Percentiles rank a stretch among this genome's conserved stretches.
Evolutionary conservation across 2,113 vertebrate genomes (phyloP).

Genomic region (Raja brachyura): DNA sequence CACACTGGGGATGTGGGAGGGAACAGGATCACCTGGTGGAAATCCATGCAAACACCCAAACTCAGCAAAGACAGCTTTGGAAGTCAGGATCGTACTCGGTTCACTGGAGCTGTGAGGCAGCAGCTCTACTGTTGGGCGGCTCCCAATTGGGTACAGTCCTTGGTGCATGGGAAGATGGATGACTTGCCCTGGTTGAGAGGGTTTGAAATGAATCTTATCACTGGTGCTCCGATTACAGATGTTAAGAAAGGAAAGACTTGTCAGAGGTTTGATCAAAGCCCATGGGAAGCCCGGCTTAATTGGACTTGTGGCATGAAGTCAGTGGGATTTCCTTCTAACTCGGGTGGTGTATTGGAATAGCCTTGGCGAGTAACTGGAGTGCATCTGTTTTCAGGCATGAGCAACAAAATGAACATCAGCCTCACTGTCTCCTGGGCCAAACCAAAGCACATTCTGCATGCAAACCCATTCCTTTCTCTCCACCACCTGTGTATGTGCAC

Average conservation of each 20-base stretch:
- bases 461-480: neutral
- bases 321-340: neutral
- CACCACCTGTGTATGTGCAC: neutral
- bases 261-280: neutral
- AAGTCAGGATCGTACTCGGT: too few species aligned
- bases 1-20: too few species aligned
- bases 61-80: too few species aligned
- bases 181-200: neutral
- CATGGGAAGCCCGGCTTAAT: neutral
- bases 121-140: too few species aligned
- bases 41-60: too few species aligned
- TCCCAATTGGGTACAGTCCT: neutral
- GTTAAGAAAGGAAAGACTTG: neutral
- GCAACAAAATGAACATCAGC: too few species aligned
- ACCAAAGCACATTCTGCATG: neutral
- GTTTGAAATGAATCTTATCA: neutral
- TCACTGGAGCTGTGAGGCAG: too few species aligned
- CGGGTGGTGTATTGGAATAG: too few species aligned
- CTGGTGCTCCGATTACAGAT: neutral
- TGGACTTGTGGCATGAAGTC: neutral
- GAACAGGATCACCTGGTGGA: too few species aligned
- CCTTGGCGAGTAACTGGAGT: too few species aligned
- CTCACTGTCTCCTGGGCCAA: neutral
- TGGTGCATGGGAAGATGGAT: neutral
- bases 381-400: neutral